phyloP scores from a whole-genome alignment of 2,888 invertebrate genomes.

The Synanthedon formicaeformis region DNA sequence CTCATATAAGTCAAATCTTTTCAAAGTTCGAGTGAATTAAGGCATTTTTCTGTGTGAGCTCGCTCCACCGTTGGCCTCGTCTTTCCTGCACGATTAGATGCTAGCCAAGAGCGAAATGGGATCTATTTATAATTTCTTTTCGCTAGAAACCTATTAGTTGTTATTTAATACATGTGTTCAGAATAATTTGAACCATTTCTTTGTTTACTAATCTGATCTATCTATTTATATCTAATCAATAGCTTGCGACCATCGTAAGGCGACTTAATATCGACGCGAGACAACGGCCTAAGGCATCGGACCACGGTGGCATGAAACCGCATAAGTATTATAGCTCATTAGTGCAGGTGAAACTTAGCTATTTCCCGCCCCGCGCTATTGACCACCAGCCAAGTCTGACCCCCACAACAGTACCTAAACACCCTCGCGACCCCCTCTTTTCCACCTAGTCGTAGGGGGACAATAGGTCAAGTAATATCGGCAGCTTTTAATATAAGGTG shows the following conservation, averaged over 20 bases:
- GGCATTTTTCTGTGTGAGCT: no score
- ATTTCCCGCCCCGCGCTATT: slow-evolving; percentile 23
- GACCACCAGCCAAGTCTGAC: slow-evolving; percentile 9
- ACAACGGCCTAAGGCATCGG: slow-evolving; percentile 15
- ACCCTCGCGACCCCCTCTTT: background rate
- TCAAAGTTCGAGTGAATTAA: no score
- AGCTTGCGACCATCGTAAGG: slow-evolving; percentile 24
- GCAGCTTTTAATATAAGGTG: slow-evolving; percentile 11
- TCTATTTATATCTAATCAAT: background rate
- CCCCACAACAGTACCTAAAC: background rate
- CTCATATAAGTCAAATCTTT: no score
- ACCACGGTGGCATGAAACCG: slow-evolving; percentile 22
- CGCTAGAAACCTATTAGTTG: no score
- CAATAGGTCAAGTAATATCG: slow-evolving; percentile 6
- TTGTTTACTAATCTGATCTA: no score
- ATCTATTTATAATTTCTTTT: no score
- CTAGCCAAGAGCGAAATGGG: no score
- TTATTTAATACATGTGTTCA: no score
- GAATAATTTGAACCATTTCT: no score
- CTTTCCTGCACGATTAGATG: no score
- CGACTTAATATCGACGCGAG: slow-evolving; percentile 16
- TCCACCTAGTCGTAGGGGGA: background rate
- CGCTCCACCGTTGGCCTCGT: no score
- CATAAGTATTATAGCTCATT: slow-evolving; percentile 38
- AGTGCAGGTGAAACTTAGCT: slow-evolving; percentile 36